Evolutionary conservation across 2,797 vertebrate species (phyloP), one percentile per base, ranked within the genome.

Genomic region (Eulemur albifrons): DNA sequence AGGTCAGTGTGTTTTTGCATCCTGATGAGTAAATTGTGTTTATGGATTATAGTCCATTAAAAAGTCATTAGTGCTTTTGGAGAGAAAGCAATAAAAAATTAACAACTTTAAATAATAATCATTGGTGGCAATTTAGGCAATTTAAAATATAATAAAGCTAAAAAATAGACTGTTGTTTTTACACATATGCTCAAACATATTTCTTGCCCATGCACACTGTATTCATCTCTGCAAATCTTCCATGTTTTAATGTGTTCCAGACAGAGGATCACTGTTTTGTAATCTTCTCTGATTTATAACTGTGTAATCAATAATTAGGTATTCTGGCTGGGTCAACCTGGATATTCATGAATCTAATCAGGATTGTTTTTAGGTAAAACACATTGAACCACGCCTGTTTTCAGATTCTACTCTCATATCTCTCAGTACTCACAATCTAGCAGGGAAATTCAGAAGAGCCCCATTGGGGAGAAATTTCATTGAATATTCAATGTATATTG

Each of bases 261-360:
- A 70, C 45, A 89, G 77, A 96, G 79, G 92, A 97, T 70, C 63
- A 20, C 48, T 72, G 27, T 23, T 95, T 94, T 96, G 73, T 91
- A 96, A 18, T 94, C 92, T 77, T 18, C 88, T 97, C 96, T 97
- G 90, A 97, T 97, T 97, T 97, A 96, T 87, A 93, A 25, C 12
- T 38, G 25, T 80, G 90, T 96, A 88, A 27, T 88, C 87, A 83
- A 96, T 98, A 75, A 97, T 97, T 96, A 91, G 81, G 81, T 94
- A 94, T 96, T 97, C 82, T 93, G 30, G 40, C 77, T 94, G 59
- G 69, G 59, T 97, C 95, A 98, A 93, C 88, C 96, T 96, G 82
- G 90, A 93, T 20, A 38, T 63, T 97, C 72, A 38, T 3, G 50
- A 96, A 97, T 95, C 90, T 82, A 95, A 73, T 0, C 96, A 90